These are phyloP conservation scores for Amblyopsis rosae DNA, from an alignment of 2,113 vertebrate species.

Conservation along the genomic window DNA sequence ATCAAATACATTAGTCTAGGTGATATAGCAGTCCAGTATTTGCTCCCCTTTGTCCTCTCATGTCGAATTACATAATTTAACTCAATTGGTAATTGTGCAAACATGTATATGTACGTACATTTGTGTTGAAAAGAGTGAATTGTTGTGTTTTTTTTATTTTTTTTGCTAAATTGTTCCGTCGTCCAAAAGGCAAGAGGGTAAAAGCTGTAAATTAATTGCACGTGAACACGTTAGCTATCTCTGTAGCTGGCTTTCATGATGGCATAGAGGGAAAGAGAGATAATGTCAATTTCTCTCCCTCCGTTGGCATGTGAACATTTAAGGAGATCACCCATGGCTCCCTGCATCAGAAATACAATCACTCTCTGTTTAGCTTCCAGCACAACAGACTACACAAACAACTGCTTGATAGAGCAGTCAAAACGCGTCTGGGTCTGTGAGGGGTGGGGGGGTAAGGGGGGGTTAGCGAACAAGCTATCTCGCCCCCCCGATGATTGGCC, in stretches of 20 bases:
- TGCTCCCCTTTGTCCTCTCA: no score
- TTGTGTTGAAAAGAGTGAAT: no score
- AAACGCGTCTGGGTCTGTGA: conserved; percentile 1
- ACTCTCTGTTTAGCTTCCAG: conserved; percentile 45
- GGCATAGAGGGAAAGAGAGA: not conserved
- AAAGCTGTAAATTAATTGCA: no score
- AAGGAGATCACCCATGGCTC: conserved; percentile 33
- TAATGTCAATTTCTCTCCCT: not conserved
- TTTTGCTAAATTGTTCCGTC: not conserved
- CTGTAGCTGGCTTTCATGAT: not conserved
- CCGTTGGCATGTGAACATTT: not conserved
- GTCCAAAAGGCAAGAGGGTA: not conserved
- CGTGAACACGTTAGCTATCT: no score
- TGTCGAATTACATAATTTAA: no score
- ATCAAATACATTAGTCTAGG: no score
- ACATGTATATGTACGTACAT: no score
- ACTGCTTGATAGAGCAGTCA: conserved; percentile 21
- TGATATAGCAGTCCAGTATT: no score
- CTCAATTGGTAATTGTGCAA: no score
- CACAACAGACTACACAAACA: conserved; percentile 21
- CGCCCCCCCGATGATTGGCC: conserved; percentile 40
- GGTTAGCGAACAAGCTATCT: not conserved
- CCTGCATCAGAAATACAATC: conserved; percentile 23
- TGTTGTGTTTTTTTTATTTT: no score
- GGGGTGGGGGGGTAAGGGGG: conserved; percentile 20